Conservation (phyloP, 2,888 invertebrate species). For the Altica lythri region DNA sequence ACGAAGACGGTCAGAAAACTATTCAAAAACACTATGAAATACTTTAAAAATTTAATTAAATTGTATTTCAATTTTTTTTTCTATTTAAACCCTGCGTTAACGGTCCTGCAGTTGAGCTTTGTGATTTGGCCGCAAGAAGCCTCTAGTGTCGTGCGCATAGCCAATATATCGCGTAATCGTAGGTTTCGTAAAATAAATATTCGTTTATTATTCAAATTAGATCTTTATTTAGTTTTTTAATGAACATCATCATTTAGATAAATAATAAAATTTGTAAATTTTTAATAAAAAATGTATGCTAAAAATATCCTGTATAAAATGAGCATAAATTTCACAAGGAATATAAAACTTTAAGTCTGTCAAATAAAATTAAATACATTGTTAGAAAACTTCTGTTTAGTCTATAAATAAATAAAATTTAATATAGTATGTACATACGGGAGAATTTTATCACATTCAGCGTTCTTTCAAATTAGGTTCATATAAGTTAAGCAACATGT, state of each 20-base stretch:
- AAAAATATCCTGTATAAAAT: not conserved
- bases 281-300: not conserved
- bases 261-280: not conserved
- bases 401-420: slow-evolving; percentile 6
- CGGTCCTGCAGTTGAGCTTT: too few relatives aligned
- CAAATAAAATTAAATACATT: not conserved
- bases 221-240: slow-evolving; percentile 3
- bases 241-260: not conserved
- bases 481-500: not conserved
- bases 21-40: too few relatives aligned
- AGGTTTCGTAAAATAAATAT: slow-evolving; percentile 4
- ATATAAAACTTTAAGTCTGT: not conserved
- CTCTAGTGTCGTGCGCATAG: too few relatives aligned
- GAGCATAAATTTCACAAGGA: too few relatives aligned
- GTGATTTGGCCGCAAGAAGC: too few relatives aligned
- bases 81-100: too few relatives aligned
- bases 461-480: slow-evolving; percentile 1
- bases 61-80: too few relatives aligned
- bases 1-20: too few relatives aligned
- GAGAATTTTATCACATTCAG: slow-evolving; percentile 14
- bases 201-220: slow-evolving; percentile 20
- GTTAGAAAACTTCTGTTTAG: not conserved
- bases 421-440: slow-evolving; percentile 4
- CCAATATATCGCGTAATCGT: too few relatives aligned
- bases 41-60: too few relatives aligned